Evolutionary conservation across 2,888 invertebrate genomes (phyloP).

Genomic region (Plutella xylostella): DNA sequence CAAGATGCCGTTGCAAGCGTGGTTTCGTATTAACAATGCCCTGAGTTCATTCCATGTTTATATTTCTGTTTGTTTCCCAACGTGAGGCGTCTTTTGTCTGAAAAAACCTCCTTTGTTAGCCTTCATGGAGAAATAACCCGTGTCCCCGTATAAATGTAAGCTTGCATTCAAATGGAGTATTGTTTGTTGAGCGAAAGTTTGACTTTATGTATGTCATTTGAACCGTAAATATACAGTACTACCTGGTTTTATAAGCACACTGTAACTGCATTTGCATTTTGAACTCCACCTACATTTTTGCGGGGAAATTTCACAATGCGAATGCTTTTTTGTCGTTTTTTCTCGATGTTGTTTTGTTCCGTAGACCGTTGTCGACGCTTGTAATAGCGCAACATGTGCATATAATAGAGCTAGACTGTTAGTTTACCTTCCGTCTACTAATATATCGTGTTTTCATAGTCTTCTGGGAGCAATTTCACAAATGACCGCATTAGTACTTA

Average conservation of each 20-base stretch:
- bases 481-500: no score
- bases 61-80: constrained; percentile 45
- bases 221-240: neutral
- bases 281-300: neutral
- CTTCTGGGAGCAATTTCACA: no score
- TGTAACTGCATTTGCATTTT: neutral
- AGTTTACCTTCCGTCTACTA: no score
- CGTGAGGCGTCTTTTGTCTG: constrained; percentile 47
- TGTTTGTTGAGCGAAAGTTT: constrained; percentile 2
- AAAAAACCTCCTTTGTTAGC: constrained; percentile 38
- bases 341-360: neutral
- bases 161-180: constrained; percentile 4
- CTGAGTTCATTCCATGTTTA: constrained; percentile 34
- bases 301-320: neutral
- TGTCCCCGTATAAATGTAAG: constrained; percentile 14
- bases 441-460: no score
- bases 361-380: no score
- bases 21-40: constrained; percentile 25
- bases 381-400: no score
- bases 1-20: neutral
- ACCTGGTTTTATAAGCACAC: neutral
- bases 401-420: no score
- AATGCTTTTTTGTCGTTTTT: neutral
- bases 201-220: constrained; percentile 5
- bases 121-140: constrained; percentile 33